Conservation (phyloP, 1,140 invertebrate genomes). For the Apis dorsata region DNA sequence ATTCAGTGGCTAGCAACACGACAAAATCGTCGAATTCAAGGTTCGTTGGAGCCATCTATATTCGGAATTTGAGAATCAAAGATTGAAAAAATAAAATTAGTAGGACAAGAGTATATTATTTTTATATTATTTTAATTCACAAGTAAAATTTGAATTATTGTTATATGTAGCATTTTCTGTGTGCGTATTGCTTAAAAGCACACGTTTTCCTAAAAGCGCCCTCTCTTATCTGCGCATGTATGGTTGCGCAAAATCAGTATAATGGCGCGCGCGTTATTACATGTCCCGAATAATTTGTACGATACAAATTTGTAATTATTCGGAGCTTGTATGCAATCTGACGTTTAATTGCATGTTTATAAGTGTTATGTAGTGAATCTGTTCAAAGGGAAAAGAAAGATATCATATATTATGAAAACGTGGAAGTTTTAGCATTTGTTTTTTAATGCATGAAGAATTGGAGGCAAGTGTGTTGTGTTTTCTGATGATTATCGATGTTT, state of each 20-base stretch:
- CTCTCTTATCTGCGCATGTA: neutral
- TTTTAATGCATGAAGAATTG: neutral
- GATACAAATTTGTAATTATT: slow-evolving; percentile 1
- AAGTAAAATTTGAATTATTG: neutral
- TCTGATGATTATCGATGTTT: neutral
- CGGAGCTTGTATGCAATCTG: neutral
- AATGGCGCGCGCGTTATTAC: neutral
- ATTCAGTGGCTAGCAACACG: too few species aligned
- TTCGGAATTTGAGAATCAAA: too few species aligned
- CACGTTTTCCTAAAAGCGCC: neutral
- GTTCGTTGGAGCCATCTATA: too few species aligned
- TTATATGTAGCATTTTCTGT: neutral
- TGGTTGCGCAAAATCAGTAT: neutral
- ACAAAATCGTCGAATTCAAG: too few species aligned
- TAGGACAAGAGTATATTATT: too few species aligned
- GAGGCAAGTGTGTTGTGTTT: neutral
- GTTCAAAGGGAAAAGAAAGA: neutral
- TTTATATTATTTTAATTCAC: neutral
- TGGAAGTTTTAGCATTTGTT: neutral
- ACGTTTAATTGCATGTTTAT: neutral
- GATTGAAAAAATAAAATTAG: too few species aligned
- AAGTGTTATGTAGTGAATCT: too few species aligned
- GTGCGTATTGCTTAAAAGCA: neutral
- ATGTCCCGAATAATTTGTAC: neutral
- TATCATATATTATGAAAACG: neutral